phyloP scores from a whole-genome alignment of 1,140 invertebrate genomes.

The Ylistrum balloti region DNA sequence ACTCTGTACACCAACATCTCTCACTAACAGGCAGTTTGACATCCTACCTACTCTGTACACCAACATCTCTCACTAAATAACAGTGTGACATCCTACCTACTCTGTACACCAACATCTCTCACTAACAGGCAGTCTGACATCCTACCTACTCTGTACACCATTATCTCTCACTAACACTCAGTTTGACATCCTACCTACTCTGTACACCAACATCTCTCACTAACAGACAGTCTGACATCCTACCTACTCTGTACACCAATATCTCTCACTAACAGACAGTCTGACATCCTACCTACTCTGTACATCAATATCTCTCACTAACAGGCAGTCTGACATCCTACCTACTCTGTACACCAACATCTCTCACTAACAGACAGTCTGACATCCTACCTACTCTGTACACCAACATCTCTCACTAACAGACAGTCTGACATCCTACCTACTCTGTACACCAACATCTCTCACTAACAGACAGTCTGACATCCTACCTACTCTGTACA shows the following conservation, averaged over 20 bases:
- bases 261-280: neutral
- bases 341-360: neutral
- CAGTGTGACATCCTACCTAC: neutral
- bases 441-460: neutral
- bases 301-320: neutral
- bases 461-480: neutral
- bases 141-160: neutral
- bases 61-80: neutral
- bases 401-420: neutral
- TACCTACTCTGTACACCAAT: neutral
- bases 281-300: neutral
- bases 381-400: neutral
- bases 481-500: neutral
- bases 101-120: neutral
- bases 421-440: neutral
- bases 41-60: neutral
- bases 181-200: neutral
- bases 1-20: neutral
- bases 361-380: neutral
- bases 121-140: neutral
- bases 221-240: neutral
- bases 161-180: neutral
- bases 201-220: neutral
- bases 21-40: neutral
- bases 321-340: neutral